Evolutionary conservation across 2,797 vertebrate species (phyloP).

Genomic region (Choloepus didactylus): DNA sequence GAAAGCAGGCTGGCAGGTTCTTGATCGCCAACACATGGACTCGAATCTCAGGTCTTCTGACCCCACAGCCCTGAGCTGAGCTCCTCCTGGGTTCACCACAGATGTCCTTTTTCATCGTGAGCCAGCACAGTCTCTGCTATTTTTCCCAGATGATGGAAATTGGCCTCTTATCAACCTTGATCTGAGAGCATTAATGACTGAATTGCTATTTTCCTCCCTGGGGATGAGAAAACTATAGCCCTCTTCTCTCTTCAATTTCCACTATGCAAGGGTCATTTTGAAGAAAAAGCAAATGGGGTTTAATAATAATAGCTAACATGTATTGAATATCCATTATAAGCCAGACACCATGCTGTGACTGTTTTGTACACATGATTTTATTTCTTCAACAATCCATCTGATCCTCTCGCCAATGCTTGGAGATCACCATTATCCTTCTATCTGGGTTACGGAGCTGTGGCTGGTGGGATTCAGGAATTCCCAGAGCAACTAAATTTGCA

Average conservation of each 20-base stretch:
- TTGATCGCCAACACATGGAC: fast-evolving
- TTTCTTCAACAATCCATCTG: not conserved
- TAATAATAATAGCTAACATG: not conserved
- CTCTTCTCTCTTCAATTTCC: not conserved
- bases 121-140: not conserved
- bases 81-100: no score
- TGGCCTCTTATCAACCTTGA: not conserved
- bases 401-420: not conserved
- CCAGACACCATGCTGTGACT: not conserved
- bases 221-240: not conserved
- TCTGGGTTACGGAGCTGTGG: no score
- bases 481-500: not conserved
- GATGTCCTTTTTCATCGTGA: not conserved
- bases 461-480: no score
- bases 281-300: not conserved
- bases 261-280: not conserved
- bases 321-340: not conserved
- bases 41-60: not conserved
- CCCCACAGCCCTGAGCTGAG: not conserved
- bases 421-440: not conserved
- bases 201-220: not conserved
- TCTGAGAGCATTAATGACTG: not conserved
- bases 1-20: not conserved
- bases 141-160: not conserved
- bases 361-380: fast-evolving